Percentiles rank a stretch among this genome's conserved stretches.
Conservation (phyloP, 2,113 vertebrate species). For the Procavia capensis region DNA sequence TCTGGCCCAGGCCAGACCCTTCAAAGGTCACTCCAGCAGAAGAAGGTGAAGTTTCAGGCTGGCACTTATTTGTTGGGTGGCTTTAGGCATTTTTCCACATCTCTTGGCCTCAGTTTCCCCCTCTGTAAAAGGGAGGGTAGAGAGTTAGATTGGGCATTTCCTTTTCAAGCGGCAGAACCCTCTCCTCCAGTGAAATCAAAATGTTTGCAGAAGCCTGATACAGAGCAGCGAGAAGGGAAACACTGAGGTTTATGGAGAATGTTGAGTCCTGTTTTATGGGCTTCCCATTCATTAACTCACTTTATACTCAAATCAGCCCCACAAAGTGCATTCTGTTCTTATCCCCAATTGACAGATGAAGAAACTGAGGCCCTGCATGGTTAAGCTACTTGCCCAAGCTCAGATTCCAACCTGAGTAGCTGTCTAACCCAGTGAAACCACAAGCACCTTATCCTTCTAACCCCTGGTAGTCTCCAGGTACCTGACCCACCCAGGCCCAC, state of each 20-base stretch:
- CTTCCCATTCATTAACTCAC: fast-evolving
- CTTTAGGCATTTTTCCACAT: not conserved
- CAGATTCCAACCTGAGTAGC: not conserved
- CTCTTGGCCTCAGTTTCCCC: not conserved
- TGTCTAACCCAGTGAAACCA: not conserved
- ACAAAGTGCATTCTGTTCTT: fast-evolving
- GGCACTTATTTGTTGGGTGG: not conserved
- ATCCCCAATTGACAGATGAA: not conserved
- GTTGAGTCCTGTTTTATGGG: too few relatives aligned
- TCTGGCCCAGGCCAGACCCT: not conserved
- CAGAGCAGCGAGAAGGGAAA: not conserved
- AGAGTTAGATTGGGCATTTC: not conserved
- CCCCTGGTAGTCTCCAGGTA: too few relatives aligned
- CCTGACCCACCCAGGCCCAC: not conserved
- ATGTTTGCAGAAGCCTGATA: not conserved
- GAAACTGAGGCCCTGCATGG: not conserved
- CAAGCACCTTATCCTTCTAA: not conserved
- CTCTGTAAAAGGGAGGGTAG: not conserved
- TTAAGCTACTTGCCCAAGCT: not conserved
- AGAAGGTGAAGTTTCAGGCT: not conserved
- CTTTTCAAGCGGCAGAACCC: not conserved
- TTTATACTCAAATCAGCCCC: not conserved
- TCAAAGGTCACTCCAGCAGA: not conserved
- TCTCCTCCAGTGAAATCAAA: not conserved
- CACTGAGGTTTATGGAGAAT: fast-evolving